Conservation (phyloP, 1,140 invertebrate species). For the Atta cephalotes region DNA sequence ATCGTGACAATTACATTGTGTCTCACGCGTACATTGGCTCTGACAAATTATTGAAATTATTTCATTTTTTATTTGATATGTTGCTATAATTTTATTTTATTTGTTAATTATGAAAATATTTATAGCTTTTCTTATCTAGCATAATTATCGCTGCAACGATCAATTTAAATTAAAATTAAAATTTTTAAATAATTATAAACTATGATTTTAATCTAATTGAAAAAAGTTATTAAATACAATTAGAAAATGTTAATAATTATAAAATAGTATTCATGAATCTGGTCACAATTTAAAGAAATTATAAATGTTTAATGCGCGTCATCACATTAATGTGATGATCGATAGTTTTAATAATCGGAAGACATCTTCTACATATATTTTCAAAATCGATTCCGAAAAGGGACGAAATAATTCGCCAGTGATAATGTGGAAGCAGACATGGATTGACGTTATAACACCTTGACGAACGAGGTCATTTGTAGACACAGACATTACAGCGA, state of each 20-base stretch:
- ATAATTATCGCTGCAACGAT: background rate
- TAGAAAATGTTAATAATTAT: background rate
- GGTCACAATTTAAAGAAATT: background rate
- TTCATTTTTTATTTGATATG: background rate
- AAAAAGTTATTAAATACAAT: conserved; percentile 6
- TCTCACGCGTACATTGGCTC: background rate
- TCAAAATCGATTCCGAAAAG: conserved; percentile 9
- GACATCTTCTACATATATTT: background rate
- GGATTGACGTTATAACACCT: conserved; percentile 70
- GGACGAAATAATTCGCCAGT: background rate
- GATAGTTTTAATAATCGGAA: conserved; percentile 3
- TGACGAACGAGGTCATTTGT: conserved; percentile 77
- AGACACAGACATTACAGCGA: conserved; percentile 77
- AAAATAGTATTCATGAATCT: background rate
- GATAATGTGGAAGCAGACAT: background rate
- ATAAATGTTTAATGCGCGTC: too few species aligned
- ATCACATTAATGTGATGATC: background rate
- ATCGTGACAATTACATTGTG: conserved; percentile 34
- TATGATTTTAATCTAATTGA: conserved; percentile 6
- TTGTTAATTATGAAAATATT: background rate
- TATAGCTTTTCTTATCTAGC: background rate
- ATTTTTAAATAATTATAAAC: background rate
- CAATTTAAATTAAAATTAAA: background rate
- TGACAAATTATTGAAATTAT: conserved; percentile 20
- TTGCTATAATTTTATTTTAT: background rate